These are phyloP conservation scores for Emberiza fucata DNA, from an alignment of 2,113 vertebrate genomes.

Conservation along the genomic window DNA sequence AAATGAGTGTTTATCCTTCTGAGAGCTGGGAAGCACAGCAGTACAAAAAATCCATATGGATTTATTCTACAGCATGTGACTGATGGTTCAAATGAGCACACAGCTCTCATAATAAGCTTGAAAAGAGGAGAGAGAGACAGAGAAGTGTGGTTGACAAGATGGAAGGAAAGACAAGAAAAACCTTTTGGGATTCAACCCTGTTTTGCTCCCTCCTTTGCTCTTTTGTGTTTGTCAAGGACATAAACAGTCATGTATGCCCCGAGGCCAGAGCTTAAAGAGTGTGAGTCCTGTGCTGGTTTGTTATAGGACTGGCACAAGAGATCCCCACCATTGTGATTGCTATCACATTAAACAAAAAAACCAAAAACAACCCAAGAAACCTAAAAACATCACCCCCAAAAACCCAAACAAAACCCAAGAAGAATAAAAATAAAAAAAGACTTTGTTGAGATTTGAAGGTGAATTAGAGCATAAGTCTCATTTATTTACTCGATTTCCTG, in stretches of 20 bases:
- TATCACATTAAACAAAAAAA: not conserved
- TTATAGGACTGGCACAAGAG: not conserved
- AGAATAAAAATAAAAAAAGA: not conserved
- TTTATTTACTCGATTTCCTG: not conserved
- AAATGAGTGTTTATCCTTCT: not conserved
- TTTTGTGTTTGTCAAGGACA: not conserved
- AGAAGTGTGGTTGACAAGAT: not conserved
- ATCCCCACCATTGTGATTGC: not conserved
- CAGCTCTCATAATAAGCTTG: not conserved
- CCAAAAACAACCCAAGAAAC: not conserved
- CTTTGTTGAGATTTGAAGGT: not conserved
- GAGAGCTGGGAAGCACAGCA: not conserved
- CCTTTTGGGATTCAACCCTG: not conserved
- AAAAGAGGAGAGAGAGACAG: not conserved
- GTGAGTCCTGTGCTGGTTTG: not conserved
- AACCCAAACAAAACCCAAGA: not conserved
- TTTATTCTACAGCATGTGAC: not conserved
- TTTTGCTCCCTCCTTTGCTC: not conserved
- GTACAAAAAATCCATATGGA: not conserved
- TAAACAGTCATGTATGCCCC: not conserved
- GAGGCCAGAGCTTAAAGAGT: not conserved
- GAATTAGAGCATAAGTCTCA: not conserved
- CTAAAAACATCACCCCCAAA: not conserved
- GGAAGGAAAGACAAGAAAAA: not conserved
- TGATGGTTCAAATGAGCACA: not conserved